Percentiles rank a stretch among this genome's conserved stretches.
These are phyloP conservation scores for Plusia festucae DNA, from an alignment of 2,888 invertebrate species.

Conservation along the genomic window DNA sequence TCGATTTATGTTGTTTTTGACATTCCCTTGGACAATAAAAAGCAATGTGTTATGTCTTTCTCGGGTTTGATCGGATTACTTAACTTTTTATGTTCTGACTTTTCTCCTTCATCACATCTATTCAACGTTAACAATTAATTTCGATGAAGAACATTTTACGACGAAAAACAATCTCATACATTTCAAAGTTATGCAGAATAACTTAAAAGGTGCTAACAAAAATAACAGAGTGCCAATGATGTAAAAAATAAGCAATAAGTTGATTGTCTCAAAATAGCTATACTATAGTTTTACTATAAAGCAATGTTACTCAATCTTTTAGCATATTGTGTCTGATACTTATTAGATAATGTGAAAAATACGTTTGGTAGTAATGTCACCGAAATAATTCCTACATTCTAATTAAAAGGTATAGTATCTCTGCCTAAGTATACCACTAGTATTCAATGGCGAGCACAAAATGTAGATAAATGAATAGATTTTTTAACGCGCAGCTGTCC, in stretches of 20 bases:
- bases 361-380: no score
- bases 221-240: slow-evolving; percentile 74
- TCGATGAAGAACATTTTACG: slow-evolving; percentile 7
- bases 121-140: background rate
- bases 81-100: slow-evolving; percentile 21
- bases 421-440: slow-evolving; percentile 45
- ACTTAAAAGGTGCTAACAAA: slow-evolving; percentile 69
- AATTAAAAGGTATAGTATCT: slow-evolving; percentile 36
- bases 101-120: background rate
- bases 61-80: slow-evolving; percentile 63
- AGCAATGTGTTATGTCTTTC: slow-evolving; percentile 70
- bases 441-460: slow-evolving; percentile 69
- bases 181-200: slow-evolving; percentile 21
- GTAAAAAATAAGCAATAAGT: slow-evolving; percentile 43
- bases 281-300: slow-evolving; percentile 28
- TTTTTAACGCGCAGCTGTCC: slow-evolving; percentile 50
- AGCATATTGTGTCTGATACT: background rate
- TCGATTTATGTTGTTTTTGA: slow-evolving; percentile 53
- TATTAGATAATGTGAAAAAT: background rate
- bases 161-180: slow-evolving; percentile 15
- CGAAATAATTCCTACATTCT: background rate
- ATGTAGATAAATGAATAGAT: slow-evolving; percentile 48
- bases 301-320: slow-evolving; percentile 33
- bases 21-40: slow-evolving; percentile 78
- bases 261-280: slow-evolving; percentile 28